Conservation (phyloP, 2,113 vertebrate genomes). For the Lethenteron reissneri region DNA sequence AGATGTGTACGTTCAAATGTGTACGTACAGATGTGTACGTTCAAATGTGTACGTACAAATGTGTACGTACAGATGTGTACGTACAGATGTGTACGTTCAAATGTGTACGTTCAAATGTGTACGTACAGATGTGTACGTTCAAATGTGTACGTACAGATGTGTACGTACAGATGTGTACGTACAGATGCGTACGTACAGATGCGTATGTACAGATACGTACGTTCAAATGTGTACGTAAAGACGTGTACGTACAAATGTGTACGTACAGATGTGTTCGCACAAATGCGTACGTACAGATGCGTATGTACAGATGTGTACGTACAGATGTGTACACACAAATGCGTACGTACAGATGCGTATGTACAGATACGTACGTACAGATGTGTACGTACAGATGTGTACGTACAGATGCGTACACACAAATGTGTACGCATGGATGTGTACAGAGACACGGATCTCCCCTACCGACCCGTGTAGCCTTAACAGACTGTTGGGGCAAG, state of each 20-base stretch:
- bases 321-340: neutral
- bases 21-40: neutral
- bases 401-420: neutral
- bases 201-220: neutral
- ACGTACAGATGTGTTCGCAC: neutral
- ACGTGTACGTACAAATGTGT: neutral
- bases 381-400: neutral
- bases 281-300: neutral
- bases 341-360: neutral
- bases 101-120: neutral
- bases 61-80: neutral
- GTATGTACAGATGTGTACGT: neutral
- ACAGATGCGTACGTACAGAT: neutral
- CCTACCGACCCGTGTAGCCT: no score
- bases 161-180: neutral
- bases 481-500: no score
- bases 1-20: neutral
- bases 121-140: neutral
- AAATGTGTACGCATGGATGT: neutral
- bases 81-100: neutral
- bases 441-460: neutral
- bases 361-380: neutral
- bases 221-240: neutral
- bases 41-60: neutral
- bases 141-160: neutral